Evolutionary conservation across 2,888 invertebrate species (phyloP).

Genomic region (Lasioglossum figueresi): DNA sequence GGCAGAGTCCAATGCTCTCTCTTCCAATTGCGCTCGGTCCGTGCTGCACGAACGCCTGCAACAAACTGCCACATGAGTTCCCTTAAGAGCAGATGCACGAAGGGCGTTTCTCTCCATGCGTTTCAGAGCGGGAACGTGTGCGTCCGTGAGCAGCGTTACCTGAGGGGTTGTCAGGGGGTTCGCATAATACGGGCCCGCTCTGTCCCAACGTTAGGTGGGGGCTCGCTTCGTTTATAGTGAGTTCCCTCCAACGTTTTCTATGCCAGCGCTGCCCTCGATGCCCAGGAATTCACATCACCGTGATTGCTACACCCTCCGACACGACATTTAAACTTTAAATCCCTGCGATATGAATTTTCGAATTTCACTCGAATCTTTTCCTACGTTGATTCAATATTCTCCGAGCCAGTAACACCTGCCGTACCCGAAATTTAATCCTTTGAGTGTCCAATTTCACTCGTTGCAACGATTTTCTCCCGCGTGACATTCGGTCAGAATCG

Average conservation of each 20-base stretch:
- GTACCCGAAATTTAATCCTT: not conserved
- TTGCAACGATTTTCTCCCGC: not conserved
- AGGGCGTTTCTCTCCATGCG: slow-evolving; percentile 72
- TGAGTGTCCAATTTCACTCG: not conserved
- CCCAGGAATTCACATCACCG: slow-evolving; percentile 37
- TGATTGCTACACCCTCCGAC: not conserved
- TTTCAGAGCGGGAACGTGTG: slow-evolving; percentile 37
- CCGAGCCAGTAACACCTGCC: not conserved
- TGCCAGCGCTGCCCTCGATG: slow-evolving; percentile 37
- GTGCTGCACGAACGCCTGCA: slow-evolving; percentile 74
- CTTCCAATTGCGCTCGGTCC: slow-evolving; percentile 56
- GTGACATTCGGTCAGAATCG: too few relatives aligned
- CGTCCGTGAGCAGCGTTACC: slow-evolving; percentile 41
- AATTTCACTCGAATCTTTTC: not conserved
- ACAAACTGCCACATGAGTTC: slow-evolving; percentile 75
- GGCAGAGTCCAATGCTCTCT: slow-evolving; percentile 28
- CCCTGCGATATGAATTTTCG: slow-evolving; percentile 20
- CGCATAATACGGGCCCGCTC: slow-evolving; percentile 77
- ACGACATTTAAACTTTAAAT: slow-evolving; percentile 68
- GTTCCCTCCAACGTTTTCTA: slow-evolving; percentile 45
- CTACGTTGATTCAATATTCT: not conserved
- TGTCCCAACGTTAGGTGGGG: slow-evolving; percentile 72
- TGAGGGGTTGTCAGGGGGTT: slow-evolving; percentile 80
- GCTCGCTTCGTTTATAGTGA: slow-evolving; percentile 46
- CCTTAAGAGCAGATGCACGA: slow-evolving; percentile 78